These are phyloP conservation scores for Peromyscus eremicus DNA, from an alignment of 2,797 vertebrate genomes.

Conservation along the genomic window DNA sequence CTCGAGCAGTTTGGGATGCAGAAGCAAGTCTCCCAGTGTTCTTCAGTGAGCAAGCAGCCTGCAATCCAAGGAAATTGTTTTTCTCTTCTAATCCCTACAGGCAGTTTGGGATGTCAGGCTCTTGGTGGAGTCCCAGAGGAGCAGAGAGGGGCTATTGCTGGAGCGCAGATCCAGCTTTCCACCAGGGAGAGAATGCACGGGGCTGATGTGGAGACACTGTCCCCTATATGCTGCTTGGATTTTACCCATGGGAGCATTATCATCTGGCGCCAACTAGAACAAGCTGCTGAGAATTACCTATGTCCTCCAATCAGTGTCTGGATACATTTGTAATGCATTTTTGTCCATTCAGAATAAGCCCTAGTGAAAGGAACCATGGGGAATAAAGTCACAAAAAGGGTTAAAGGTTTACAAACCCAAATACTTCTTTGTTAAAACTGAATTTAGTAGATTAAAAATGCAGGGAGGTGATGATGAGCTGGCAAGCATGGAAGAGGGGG, in stretches of 20 bases:
- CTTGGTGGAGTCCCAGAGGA: neutral
- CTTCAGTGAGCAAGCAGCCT: neutral
- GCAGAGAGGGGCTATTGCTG: neutral
- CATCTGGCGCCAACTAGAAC: slow-evolving; percentile 77
- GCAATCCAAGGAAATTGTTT: neutral
- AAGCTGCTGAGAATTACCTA: slow-evolving; percentile 76
- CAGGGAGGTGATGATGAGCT: slow-evolving; percentile 55
- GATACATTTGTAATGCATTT: slow-evolving; percentile 69
- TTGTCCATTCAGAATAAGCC: slow-evolving; percentile 75
- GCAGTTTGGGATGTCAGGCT: neutral
- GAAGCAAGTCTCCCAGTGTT: neutral
- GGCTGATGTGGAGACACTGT: neutral
- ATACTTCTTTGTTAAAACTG: slow-evolving; percentile 64
- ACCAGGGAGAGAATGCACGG: neutral
- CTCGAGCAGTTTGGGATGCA: neutral
- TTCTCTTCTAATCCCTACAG: neutral
- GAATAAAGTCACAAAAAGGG: neutral
- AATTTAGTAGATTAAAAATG: slow-evolving; percentile 53
- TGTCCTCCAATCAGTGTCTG: slow-evolving; percentile 73
- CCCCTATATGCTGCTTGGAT: slow-evolving; percentile 44
- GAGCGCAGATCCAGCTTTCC: neutral
- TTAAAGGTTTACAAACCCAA: slow-evolving; percentile 53
- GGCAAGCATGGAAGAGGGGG: neutral
- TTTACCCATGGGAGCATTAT: slow-evolving; percentile 79
- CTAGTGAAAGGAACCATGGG: neutral